phyloP scores from a whole-genome alignment of 2,888 invertebrate genomes.

The Schizaphis graminum region DNA sequence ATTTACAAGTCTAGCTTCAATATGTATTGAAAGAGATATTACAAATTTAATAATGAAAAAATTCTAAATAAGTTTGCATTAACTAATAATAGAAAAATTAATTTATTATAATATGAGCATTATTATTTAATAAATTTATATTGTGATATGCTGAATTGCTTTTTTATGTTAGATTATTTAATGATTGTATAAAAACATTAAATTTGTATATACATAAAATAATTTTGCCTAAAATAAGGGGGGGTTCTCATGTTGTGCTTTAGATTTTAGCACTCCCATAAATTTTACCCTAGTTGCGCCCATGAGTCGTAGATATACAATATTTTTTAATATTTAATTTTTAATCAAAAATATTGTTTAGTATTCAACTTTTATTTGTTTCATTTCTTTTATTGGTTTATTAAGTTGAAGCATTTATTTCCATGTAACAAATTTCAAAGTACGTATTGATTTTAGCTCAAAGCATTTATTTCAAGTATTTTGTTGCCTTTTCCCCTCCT shows the following conservation, averaged over 20 bases:
- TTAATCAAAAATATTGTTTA: not conserved
- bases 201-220: too few species aligned
- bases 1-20: not conserved
- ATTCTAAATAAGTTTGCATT: not conserved
- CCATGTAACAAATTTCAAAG: not conserved
- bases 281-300: not conserved
- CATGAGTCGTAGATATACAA: not conserved
- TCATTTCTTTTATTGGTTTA: not conserved
- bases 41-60: not conserved
- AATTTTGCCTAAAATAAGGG: too few species aligned
- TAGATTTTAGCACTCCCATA: not conserved
- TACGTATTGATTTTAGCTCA: not conserved
- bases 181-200: too few species aligned
- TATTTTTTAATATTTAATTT: not conserved
- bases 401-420: not conserved
- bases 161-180: too few species aligned
- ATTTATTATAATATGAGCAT: conserved; percentile 24
- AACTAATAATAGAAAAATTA: conserved; percentile 24
- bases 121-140: too few species aligned
- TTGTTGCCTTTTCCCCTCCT: not conserved
- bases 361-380: not conserved
- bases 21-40: conserved; percentile 9
- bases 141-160: too few species aligned
- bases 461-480: not conserved
- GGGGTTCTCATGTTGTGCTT: not conserved